A percentile compares a stretch with the other conserved stretches of the same genome.
Conservation (phyloP, 2,888 invertebrate genomes). For the Kuschelorhynchus macadamiae region DNA sequence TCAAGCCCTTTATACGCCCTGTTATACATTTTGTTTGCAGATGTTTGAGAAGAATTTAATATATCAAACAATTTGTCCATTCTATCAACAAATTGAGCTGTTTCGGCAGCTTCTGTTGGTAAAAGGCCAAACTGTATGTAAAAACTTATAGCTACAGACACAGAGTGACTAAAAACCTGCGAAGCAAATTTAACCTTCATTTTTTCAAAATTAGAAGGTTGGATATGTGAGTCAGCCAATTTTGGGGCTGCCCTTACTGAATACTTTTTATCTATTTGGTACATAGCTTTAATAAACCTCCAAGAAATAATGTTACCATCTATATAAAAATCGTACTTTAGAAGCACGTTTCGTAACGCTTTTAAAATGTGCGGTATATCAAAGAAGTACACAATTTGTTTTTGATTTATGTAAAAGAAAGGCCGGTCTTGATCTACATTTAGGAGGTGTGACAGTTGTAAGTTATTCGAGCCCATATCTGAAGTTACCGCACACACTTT, state of each 20-base stretch:
- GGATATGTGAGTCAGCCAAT: background rate
- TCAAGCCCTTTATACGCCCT: no score
- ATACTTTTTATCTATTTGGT: slow-evolving; percentile 1
- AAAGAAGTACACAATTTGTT: slow-evolving; percentile 26
- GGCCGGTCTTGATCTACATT: slow-evolving; percentile 9
- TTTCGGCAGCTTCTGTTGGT: no score
- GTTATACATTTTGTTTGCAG: no score
- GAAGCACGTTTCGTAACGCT: slow-evolving; percentile 7
- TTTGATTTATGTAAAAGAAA: slow-evolving; percentile 20
- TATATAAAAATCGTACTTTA: slow-evolving; percentile 22
- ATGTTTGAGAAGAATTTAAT: no score
- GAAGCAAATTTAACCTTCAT: slow-evolving; percentile 10
- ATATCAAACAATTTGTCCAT: no score
- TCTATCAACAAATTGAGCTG: no score
- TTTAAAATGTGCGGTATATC: slow-evolving; percentile 32
- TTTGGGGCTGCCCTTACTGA: slow-evolving; percentile 10
- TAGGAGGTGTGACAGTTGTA: slow-evolving; percentile 1
- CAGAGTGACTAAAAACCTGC: no score
- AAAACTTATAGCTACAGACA: no score
- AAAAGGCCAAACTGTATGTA: no score
- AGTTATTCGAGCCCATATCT: slow-evolving; percentile 15
- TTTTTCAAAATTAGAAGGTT: slow-evolving; percentile 9
- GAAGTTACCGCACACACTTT: slow-evolving; percentile 13
- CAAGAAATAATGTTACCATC: slow-evolving; percentile 26
- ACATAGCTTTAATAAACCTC: slow-evolving; percentile 1